phyloP scores from a whole-genome alignment of 2,888 invertebrate genomes.

The Cheilosia soror region DNA sequence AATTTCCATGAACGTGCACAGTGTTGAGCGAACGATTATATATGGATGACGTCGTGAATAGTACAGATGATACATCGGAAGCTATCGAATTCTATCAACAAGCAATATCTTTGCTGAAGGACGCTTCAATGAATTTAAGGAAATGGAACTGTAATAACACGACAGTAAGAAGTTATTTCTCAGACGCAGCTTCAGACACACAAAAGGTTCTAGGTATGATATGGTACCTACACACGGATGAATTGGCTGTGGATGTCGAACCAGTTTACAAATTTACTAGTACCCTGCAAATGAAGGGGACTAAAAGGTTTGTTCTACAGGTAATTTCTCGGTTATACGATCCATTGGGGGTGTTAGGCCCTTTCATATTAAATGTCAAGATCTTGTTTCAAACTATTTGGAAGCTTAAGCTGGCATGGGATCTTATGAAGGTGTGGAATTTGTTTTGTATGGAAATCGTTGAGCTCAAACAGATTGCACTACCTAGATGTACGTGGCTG shows the following conservation, averaged over 20 bases:
- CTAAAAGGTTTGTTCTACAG: constrained; percentile 15
- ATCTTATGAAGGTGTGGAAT: constrained; percentile 3
- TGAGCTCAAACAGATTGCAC: background rate
- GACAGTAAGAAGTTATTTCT: background rate
- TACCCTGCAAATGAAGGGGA: background rate
- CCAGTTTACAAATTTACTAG: background rate
- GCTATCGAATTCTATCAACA: constrained; percentile 5
- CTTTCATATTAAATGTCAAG: constrained; percentile 8
- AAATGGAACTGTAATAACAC: constrained; percentile 32
- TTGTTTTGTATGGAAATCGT: background rate
- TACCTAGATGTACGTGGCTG: background rate
- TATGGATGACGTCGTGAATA: constrained; percentile 23
- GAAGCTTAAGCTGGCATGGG: constrained; percentile 16
- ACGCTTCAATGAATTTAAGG: constrained; percentile 16
- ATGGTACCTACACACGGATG: constrained; percentile 34
- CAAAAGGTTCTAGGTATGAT: constrained; percentile 23
- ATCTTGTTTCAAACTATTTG: constrained; percentile 22
- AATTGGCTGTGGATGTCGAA: constrained; percentile 29
- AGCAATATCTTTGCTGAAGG: background rate
- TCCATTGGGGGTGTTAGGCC: constrained; percentile 14
- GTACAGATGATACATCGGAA: background rate
- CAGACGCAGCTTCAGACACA: background rate
- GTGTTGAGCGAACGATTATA: constrained; percentile 13
- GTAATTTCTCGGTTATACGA: constrained; percentile 31
- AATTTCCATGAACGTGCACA: constrained; percentile 6